Percentiles rank a stretch among this genome's conserved stretches.
phyloP scores from a whole-genome alignment of 2,888 invertebrate genomes.

The Trisateles emortualis region DNA sequence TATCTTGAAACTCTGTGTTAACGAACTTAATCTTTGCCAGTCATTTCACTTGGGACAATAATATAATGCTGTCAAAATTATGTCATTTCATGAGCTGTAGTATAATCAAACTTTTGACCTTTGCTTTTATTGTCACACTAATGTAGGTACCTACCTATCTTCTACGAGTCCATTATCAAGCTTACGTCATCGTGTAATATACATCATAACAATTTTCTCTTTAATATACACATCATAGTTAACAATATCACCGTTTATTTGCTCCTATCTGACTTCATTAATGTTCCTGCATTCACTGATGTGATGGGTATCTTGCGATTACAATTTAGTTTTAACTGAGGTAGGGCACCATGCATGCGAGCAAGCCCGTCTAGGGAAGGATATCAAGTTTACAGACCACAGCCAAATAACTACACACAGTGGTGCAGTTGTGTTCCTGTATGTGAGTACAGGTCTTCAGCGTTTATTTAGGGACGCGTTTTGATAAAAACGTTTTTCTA shows the following conservation, averaged over 20 bases:
- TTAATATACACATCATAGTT: background rate
- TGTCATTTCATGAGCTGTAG: constrained; percentile 9
- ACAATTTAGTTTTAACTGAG: too few relatives aligned
- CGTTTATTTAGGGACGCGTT: too few relatives aligned
- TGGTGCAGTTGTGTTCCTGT: too few relatives aligned
- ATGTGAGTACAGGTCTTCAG: too few relatives aligned
- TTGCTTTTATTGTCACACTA: constrained; percentile 11
- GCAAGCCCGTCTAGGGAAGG: too few relatives aligned
- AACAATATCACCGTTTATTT: background rate
- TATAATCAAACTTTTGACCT: constrained; percentile 20
- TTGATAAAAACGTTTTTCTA: too few relatives aligned
- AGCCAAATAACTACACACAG: too few relatives aligned
- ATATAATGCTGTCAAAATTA: constrained; percentile 17
- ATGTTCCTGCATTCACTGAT: background rate
- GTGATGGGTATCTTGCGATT: too few relatives aligned
- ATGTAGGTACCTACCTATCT: background rate
- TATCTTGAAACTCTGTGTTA: background rate
- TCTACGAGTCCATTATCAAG: constrained; percentile 7
- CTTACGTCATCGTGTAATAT: constrained; percentile 6
- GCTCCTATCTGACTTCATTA: background rate
- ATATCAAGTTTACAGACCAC: too few relatives aligned
- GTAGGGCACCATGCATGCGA: too few relatives aligned
- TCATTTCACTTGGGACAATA: constrained; percentile 5
- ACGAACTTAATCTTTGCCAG: constrained; percentile 10
- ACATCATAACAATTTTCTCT: background rate